Evolutionary conservation across 1,140 invertebrate species (phyloP).

Genomic region (Drosophila yakuba): DNA sequence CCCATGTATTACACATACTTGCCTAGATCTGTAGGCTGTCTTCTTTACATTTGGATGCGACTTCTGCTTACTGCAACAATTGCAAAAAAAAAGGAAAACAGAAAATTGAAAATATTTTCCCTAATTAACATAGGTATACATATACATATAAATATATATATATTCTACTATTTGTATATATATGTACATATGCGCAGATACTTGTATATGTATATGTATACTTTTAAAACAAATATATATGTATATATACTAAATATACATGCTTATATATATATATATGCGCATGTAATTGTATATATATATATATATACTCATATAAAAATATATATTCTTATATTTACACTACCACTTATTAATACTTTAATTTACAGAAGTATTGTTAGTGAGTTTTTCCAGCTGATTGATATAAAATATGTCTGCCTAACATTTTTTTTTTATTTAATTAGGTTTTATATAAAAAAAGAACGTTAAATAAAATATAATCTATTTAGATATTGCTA

Average conservation of each 20-base stretch:
- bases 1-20: conserved; percentile 35
- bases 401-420: conserved; percentile 62
- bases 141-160: no score
- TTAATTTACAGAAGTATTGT: conserved; percentile 35
- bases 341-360: conserved; percentile 10
- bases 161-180: background rate
- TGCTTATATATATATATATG: conserved; percentile 39
- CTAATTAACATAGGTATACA: conserved; percentile 37
- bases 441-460: conserved; percentile 79
- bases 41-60: conserved; percentile 7
- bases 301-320: conserved; percentile 12
- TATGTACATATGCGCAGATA: conserved; percentile 27
- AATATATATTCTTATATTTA: background rate
- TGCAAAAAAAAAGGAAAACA: conserved; percentile 18
- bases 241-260: conserved; percentile 21
- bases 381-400: conserved; percentile 34
- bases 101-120: conserved; percentile 64
- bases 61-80: conserved; percentile 31
- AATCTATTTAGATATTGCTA: conserved; percentile 72
- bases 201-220: conserved; percentile 29
- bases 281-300: conserved; percentile 7
- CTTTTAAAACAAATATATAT: conserved; percentile 6
- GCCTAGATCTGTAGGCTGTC: conserved; percentile 16
- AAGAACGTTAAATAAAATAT: conserved; percentile 76
- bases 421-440: conserved; percentile 70